Conservation (phyloP, 2,113 vertebrate species). For the Chinchilla lanigera region DNA sequence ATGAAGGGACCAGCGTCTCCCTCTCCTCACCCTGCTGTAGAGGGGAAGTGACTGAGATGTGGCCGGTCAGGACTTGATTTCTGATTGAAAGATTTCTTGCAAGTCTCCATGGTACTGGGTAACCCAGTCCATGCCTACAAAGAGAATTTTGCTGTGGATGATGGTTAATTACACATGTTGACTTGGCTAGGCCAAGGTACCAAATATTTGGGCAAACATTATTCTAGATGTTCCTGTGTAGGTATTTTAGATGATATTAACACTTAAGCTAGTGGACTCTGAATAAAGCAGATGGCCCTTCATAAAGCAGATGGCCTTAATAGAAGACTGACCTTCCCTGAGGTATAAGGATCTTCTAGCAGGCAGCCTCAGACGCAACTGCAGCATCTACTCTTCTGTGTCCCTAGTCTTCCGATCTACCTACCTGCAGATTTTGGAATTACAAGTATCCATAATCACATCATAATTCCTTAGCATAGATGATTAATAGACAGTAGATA, state of each 20-base stretch:
- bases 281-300: neutral
- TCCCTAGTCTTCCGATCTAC: neutral
- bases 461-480: neutral
- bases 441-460: neutral
- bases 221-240: neutral
- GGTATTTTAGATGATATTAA: neutral
- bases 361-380: neutral
- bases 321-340: neutral
- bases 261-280: conserved; percentile 15
- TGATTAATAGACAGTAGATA: neutral
- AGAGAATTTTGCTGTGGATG: neutral
- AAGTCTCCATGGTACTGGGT: neutral
- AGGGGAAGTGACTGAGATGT: neutral
- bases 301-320: neutral
- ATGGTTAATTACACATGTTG: neutral
- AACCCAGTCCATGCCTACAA: neutral
- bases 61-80: neutral
- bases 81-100: neutral
- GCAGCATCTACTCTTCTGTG: neutral
- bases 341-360: neutral
- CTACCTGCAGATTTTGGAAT: neutral
- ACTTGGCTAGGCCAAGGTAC: neutral
- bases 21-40: neutral
- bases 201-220: neutral
- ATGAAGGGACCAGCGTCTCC: neutral